These are phyloP conservation scores for Pheosia gnoma DNA, from an alignment of 2,888 invertebrate species.

Conservation along the genomic window DNA sequence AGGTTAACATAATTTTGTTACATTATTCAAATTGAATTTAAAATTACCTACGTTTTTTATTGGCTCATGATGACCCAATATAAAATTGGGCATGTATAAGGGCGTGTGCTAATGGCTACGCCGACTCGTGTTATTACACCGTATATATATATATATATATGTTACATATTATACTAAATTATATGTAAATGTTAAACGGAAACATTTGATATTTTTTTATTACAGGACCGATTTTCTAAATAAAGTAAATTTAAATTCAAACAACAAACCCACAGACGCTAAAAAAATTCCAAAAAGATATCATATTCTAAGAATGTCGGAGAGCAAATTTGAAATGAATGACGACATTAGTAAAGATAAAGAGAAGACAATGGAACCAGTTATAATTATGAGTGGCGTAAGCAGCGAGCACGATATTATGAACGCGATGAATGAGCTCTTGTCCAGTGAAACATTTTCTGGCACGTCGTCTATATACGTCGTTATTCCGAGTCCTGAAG, in stretches of 20 bases:
- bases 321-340: conserved; percentile 11
- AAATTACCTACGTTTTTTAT: too few relatives aligned
- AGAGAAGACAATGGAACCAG: conserved; percentile 4
- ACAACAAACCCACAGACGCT: not conserved
- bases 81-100: too few relatives aligned
- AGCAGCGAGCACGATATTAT: conserved; percentile 34
- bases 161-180: too few relatives aligned
- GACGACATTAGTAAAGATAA: not conserved
- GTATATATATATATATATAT: too few relatives aligned
- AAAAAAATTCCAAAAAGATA: conserved; percentile 7
- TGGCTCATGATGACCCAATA: too few relatives aligned
- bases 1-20: conserved; percentile 1
- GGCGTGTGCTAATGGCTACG: too few relatives aligned
- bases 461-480: conserved; percentile 48
- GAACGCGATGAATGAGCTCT: conserved; percentile 38
- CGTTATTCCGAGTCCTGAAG: conserved; percentile 46
- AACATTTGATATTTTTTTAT: not conserved
- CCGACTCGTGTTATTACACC: too few relatives aligned
- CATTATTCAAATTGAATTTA: too few relatives aligned
- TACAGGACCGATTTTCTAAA: not conserved
- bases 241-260: not conserved
- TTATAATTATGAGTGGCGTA: conserved; percentile 36
- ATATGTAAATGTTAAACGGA: not conserved
- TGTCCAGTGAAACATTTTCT: conserved; percentile 26
- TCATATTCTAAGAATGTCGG: conserved; percentile 27